Evolutionary conservation across 2,113 vertebrate genomes (phyloP).

Genomic region (Mesitornis unicolor): DNA sequence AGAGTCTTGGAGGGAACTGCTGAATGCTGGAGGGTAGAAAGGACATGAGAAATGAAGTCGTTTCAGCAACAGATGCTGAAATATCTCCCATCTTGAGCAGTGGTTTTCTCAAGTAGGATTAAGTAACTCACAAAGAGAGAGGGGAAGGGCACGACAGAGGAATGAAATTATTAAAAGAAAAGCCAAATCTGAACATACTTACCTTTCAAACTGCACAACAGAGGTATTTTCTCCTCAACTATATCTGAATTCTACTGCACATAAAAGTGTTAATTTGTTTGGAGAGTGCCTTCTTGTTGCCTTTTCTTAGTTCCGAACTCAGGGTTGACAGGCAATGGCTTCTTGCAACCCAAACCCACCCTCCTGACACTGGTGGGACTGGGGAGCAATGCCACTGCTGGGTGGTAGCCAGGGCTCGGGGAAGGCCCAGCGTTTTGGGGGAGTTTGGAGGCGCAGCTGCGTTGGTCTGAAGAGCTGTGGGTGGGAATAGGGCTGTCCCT

Average conservation of each 20-base stretch:
- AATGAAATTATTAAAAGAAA: background rate
- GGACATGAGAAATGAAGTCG: background rate
- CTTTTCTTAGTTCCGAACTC: background rate
- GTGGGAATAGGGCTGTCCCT: background rate
- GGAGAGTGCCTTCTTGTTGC: background rate
- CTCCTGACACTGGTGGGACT: background rate
- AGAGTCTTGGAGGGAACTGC: background rate
- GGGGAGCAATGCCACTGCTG: too few relatives aligned
- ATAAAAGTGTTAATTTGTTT: background rate
- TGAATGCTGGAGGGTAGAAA: background rate
- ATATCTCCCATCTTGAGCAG: background rate
- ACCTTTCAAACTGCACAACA: background rate
- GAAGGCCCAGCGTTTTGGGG: background rate
- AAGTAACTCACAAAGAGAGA: background rate
- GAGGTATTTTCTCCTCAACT: background rate
- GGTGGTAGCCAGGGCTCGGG: rapidly evolving
- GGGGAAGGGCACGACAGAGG: background rate
- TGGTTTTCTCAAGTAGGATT: background rate
- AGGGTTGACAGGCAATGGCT: background rate
- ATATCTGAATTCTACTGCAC: background rate
- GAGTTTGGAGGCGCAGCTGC: background rate
- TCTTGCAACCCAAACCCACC: background rate
- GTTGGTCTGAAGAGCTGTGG: background rate
- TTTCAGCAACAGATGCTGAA: background rate
- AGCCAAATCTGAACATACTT: background rate